Evolutionary conservation across 2,797 vertebrate genomes (phyloP).

Genomic region (Kryptopterus vitreolus): DNA sequence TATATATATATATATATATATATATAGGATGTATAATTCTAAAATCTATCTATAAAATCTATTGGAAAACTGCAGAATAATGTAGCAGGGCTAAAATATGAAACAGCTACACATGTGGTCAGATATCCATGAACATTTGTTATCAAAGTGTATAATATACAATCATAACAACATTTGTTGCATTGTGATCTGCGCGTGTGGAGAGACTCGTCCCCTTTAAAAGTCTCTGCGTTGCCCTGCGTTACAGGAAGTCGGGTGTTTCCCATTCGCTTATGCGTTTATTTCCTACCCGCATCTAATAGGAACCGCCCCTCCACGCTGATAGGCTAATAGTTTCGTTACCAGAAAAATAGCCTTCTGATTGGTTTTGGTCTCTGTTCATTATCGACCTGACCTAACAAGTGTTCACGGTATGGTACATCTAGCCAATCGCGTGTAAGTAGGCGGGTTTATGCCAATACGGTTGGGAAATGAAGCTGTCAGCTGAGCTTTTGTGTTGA

Average conservation of each 20-base stretch:
- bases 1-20: too few relatives aligned
- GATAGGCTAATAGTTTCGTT: not conserved
- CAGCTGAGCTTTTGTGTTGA: constrained; percentile 66
- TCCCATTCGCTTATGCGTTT: constrained; percentile 51
- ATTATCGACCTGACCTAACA: not conserved
- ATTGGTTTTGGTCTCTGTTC: not conserved
- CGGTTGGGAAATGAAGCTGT: constrained; percentile 35
- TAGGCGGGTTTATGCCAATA: not conserved
- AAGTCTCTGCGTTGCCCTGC: constrained; percentile 57
- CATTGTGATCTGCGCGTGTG: not conserved
- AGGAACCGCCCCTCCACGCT: not conserved
- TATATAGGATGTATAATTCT: too few relatives aligned
- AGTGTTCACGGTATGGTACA: not conserved
- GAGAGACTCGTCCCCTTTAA: constrained; percentile 65
- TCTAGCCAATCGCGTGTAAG: not conserved
- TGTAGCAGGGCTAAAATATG: too few relatives aligned
- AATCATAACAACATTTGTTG: not conserved
- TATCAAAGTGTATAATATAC: too few relatives aligned
- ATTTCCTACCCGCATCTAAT: not conserved
- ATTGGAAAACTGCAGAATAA: too few relatives aligned
- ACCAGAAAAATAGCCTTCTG: not conserved
- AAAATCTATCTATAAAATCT: too few relatives aligned
- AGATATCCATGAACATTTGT: too few relatives aligned
- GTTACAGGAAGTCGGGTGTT: constrained; percentile 76
- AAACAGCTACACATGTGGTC: too few relatives aligned